Evolutionary conservation across 2,797 vertebrate species (phyloP).

Genomic region (Rallus crepitans): DNA sequence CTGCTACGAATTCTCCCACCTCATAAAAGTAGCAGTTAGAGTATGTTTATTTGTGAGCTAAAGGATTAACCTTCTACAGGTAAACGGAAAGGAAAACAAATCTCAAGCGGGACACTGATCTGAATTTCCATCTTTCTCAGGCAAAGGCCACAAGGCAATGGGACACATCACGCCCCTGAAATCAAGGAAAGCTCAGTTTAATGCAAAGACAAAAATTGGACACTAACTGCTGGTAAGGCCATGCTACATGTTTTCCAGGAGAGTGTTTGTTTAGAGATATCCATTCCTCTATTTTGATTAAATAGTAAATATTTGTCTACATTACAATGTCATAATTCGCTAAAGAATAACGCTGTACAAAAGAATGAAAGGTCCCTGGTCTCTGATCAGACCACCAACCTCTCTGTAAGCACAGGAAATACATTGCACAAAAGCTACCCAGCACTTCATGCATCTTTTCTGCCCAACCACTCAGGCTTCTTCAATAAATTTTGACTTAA

Average conservation of each 20-base stretch:
- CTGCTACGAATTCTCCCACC: neutral
- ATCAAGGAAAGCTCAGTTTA: neutral
- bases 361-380: neutral
- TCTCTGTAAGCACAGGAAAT: neutral
- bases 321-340: neutral
- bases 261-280: neutral
- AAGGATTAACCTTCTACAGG: neutral
- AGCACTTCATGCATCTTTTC: neutral
- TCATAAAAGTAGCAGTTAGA: neutral
- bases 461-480: neutral
- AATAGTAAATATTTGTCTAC: neutral
- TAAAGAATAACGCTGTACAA: neutral
- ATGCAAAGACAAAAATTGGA: too few species aligned
- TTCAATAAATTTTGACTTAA: neutral
- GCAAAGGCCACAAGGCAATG: neutral
- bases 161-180: neutral
- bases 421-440: neutral
- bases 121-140: neutral
- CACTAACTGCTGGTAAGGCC: neutral
- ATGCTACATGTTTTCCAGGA: neutral
- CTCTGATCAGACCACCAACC: neutral
- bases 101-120: neutral
- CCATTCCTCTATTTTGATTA: neutral
- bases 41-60: neutral
- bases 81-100: neutral